A percentile compares a stretch with the other conserved stretches of the same genome.
Evolutionary conservation across 2,113 vertebrate species (phyloP).

Genomic region (Dipodomys merriami): DNA sequence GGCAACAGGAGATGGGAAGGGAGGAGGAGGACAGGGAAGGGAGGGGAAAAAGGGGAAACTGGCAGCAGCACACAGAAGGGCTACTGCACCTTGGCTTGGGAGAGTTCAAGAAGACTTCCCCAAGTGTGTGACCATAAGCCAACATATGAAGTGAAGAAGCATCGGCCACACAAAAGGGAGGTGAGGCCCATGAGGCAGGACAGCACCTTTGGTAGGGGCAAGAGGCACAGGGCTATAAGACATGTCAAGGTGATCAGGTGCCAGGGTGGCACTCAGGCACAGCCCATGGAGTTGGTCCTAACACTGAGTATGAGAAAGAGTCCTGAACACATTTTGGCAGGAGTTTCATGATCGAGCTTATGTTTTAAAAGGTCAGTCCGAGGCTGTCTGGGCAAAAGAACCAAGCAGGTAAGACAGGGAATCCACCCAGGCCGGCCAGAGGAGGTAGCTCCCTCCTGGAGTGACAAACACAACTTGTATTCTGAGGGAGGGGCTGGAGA

Average conservation of each 20-base stretch:
- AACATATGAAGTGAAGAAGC: neutral
- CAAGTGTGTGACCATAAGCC: neutral
- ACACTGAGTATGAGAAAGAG: neutral
- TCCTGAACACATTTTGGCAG: neutral
- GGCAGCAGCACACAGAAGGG: neutral
- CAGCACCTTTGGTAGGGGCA: neutral
- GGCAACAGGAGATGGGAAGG: neutral
- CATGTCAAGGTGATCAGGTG: rapidly evolving
- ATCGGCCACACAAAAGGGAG: neutral
- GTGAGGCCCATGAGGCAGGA: neutral
- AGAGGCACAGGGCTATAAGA: rapidly evolving
- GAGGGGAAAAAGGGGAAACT: neutral
- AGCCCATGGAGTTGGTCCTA: neutral
- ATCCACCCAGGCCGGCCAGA: neutral
- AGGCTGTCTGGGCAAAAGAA: neutral
- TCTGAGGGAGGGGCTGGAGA: neutral
- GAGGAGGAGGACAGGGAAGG: too few relatives aligned
- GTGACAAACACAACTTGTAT: neutral
- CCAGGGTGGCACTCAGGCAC: too few relatives aligned
- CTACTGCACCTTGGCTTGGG: neutral
- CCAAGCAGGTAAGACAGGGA: neutral
- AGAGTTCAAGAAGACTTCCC: neutral
- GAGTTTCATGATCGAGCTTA: neutral
- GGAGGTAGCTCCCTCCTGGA: neutral
- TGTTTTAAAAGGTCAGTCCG: constrained; percentile 6